Evolutionary conservation across 2,113 vertebrate species (phyloP).

Genomic region (Oplegnathus fasciatus): DNA sequence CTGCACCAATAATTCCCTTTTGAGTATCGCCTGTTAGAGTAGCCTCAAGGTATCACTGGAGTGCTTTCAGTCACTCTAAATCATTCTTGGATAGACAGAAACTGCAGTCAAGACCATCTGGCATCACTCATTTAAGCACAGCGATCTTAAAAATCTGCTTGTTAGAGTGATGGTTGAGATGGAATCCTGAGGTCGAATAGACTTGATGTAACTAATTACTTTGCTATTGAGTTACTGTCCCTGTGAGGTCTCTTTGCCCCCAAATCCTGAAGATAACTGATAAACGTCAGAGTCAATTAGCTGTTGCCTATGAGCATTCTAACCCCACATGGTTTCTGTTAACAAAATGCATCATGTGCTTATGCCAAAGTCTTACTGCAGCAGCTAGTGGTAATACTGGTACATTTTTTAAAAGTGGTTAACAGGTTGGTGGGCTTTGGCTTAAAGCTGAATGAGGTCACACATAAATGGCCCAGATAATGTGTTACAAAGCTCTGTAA

Average conservation of each 20-base stretch:
- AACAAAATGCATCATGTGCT: not conserved
- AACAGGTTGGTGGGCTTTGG: slow-evolving; percentile 20
- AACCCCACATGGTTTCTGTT: slow-evolving; percentile 1
- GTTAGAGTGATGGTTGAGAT: slow-evolving; percentile 19
- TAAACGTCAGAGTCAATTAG: not conserved
- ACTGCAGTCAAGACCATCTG: slow-evolving; percentile 32
- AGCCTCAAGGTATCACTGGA: slow-evolving; percentile 35
- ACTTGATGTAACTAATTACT: slow-evolving; percentile 6
- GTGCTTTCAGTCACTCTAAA: slow-evolving; percentile 32
- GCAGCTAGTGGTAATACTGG: not conserved
- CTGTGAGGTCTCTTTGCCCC: not conserved
- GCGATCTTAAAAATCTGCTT: not conserved
- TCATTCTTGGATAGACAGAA: slow-evolving; percentile 25
- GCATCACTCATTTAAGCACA: slow-evolving; percentile 20
- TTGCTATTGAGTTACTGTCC: not conserved
- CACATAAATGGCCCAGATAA: slow-evolving; percentile 21
- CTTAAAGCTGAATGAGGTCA: slow-evolving; percentile 6
- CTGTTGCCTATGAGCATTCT: not conserved
- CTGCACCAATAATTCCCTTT: slow-evolving; percentile 15
- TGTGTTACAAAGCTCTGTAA: slow-evolving; percentile 32
- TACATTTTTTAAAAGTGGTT: slow-evolving; percentile 14
- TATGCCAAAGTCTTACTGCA: not conserved
- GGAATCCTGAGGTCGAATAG: not conserved
- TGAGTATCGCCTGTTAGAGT: slow-evolving; percentile 21
- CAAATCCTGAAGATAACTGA: slow-evolving; percentile 7